phyloP scores from a whole-genome alignment of 2,113 vertebrate genomes.

The Mesitornis unicolor region DNA sequence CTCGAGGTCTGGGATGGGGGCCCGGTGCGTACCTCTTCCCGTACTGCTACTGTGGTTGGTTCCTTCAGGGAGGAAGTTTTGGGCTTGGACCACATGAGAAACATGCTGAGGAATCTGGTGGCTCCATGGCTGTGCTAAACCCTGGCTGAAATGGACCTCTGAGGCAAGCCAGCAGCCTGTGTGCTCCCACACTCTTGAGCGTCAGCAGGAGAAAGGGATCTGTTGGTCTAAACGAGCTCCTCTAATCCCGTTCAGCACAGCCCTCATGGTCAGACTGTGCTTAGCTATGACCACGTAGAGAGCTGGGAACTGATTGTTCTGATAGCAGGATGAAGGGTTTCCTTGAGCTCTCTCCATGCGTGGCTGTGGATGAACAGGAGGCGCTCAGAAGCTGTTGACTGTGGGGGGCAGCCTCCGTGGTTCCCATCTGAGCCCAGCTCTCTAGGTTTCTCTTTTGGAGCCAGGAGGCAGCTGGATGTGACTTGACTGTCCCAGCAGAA shows the following conservation, averaged over 20 bases:
- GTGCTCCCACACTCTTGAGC: rapidly evolving
- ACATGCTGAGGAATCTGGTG: neutral
- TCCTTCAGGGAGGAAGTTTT: neutral
- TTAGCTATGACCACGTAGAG: neutral
- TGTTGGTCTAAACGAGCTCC: neutral
- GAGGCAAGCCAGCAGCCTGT: neutral
- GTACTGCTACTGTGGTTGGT: neutral
- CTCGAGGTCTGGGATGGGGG: neutral
- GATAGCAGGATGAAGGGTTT: neutral
- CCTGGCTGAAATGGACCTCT: neutral
- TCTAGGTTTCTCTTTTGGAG: neutral
- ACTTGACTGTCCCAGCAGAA: neutral
- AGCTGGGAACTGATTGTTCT: neutral
- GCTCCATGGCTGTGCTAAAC: neutral
- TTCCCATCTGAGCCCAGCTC: neutral
- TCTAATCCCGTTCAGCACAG: neutral
- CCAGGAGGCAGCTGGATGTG: neutral
- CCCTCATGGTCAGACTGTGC: neutral
- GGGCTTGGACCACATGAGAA: neutral
- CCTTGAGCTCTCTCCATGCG: neutral
- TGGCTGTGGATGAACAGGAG: neutral
- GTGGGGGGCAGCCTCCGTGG: rapidly evolving
- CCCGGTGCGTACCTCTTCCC: neutral
- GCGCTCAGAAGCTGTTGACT: neutral
- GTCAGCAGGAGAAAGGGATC: neutral